phyloP scores from a whole-genome alignment of 2,797 vertebrate genomes.

The Amphiprion clarkii region DNA sequence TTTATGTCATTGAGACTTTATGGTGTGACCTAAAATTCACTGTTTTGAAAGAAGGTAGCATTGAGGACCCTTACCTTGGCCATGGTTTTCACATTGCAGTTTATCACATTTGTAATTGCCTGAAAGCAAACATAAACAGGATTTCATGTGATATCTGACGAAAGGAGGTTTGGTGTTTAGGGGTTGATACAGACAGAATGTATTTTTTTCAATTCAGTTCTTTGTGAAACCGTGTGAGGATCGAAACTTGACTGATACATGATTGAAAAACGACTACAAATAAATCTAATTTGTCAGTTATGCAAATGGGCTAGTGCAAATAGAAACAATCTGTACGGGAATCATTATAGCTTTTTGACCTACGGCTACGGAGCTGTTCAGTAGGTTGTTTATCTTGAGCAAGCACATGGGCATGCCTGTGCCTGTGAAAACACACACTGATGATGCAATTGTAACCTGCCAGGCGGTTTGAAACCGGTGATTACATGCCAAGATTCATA shows the following conservation, averaged over 20 bases:
- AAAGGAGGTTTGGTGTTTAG: not conserved
- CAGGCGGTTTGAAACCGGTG: no score
- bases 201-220: no score
- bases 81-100: slow-evolving; percentile 90
- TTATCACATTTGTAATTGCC: slow-evolving; percentile 84
- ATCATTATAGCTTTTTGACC: no score
- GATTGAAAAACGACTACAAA: not conserved
- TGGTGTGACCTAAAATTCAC: not conserved
- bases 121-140: slow-evolving; percentile 68
- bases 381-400: no score
- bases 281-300: not conserved
- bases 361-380: no score
- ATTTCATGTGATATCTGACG: no score
- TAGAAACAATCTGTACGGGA: not conserved
- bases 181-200: no score
- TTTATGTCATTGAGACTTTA: not conserved
- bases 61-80: slow-evolving; percentile 84
- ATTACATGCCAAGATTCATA: not conserved
- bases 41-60: not conserved
- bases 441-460: no score
- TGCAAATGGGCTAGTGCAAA: not conserved
- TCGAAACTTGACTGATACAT: not conserved
- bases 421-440: no score
- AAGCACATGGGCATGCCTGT: no score
- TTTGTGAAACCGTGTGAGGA: not conserved